phyloP scores from a whole-genome alignment of 2,888 invertebrate genomes.

The Agrochola macilenta region DNA sequence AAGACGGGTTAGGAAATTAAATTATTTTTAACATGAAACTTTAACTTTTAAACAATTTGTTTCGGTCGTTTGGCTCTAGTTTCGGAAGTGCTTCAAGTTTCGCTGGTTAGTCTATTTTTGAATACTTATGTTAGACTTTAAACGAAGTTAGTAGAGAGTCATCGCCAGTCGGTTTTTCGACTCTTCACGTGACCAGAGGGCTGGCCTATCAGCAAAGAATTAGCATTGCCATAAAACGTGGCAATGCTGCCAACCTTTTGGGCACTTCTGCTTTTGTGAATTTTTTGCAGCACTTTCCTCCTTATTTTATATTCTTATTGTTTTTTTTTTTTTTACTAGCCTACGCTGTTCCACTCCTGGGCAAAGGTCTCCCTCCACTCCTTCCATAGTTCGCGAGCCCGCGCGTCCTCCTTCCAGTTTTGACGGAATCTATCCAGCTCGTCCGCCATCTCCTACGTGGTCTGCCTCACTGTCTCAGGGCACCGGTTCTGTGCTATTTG shows the following conservation, averaged over 20 bases:
- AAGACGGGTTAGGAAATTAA: slow-evolving; percentile 48
- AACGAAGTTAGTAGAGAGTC: background rate
- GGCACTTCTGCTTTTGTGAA: background rate
- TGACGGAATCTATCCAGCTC: no score
- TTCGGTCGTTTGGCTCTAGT: slow-evolving; percentile 36
- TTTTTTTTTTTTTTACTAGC: no score
- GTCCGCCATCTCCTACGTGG: no score
- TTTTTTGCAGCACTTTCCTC: background rate
- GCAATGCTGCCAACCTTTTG: background rate
- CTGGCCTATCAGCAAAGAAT: background rate
- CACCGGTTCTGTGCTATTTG: no score
- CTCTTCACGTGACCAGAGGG: background rate
- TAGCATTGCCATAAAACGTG: background rate
- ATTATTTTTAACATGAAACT: slow-evolving; percentile 53
- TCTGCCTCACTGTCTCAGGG: no score
- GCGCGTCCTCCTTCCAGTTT: no score
- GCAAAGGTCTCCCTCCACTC: no score
- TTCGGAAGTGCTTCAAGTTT: slow-evolving; percentile 39
- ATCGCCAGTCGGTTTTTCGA: background rate
- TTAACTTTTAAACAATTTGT: slow-evolving; percentile 42
- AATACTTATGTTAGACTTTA: slow-evolving; percentile 10
- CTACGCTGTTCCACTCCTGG: no score
- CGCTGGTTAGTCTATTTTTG: slow-evolving; percentile 10
- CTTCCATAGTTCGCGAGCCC: no score
- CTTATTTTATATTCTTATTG: no score